Evolutionary conservation across 2,888 invertebrate genomes (phyloP).

Genomic region (Cephus pygmeus): DNA sequence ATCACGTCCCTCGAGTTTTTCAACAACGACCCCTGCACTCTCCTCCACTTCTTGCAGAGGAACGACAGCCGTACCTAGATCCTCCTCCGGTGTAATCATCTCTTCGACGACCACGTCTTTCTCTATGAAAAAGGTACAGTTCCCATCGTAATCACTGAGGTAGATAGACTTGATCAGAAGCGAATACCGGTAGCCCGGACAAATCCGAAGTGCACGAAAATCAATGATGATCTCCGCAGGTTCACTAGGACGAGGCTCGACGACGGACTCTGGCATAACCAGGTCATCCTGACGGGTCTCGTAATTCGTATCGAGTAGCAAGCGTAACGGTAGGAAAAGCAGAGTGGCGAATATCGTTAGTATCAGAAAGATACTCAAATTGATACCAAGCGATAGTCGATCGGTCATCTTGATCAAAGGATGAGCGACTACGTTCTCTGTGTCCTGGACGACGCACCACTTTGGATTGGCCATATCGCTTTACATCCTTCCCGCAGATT

Average conservation of each 20-base stretch:
- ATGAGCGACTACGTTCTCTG: background rate
- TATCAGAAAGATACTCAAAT: slow-evolving; percentile 51
- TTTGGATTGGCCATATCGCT: background rate
- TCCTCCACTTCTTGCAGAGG: slow-evolving; percentile 13
- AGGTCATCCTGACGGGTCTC: background rate
- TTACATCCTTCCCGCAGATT: background rate
- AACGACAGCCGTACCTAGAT: background rate
- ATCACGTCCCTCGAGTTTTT: slow-evolving; percentile 14
- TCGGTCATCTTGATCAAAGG: slow-evolving; percentile 35
- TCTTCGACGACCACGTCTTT: background rate
- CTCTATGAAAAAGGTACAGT: slow-evolving; percentile 40
- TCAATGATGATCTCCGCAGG: background rate
- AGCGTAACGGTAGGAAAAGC: slow-evolving; percentile 47
- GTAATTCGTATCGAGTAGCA: slow-evolving; percentile 49
- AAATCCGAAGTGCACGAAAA: slow-evolving; percentile 17
- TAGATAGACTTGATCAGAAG: slow-evolving; percentile 41
- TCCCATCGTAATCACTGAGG: slow-evolving; percentile 48
- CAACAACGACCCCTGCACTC: slow-evolving; percentile 1
- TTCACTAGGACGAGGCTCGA: background rate
- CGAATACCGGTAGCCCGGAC: slow-evolving; percentile 46
- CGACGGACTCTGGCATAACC: background rate
- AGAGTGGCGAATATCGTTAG: slow-evolving; percentile 53
- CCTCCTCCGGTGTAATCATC: background rate
- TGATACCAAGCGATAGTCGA: slow-evolving; percentile 47
- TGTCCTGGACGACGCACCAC: background rate